These are phyloP conservation scores for Cantharis rufa DNA, from an alignment of 2,888 invertebrate genomes.

Conservation along the genomic window DNA sequence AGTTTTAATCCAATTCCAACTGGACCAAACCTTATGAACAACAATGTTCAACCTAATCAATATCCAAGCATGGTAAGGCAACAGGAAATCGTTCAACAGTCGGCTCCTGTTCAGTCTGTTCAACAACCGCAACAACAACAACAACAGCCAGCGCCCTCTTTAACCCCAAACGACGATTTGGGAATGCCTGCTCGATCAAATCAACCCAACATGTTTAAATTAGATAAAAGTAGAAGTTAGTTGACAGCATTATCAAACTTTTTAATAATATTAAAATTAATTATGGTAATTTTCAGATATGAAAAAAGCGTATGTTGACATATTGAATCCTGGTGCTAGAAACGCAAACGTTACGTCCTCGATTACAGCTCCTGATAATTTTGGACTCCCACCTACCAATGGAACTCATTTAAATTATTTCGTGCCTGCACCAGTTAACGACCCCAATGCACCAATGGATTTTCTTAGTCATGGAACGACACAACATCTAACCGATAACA, in stretches of 20 bases:
- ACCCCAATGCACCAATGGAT: constrained; percentile 62
- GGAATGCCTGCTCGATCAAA: constrained; percentile 38
- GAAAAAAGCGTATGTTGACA: constrained; percentile 87
- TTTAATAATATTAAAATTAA: constrained; percentile 7
- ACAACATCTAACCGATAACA: constrained; percentile 33
- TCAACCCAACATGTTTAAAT: constrained; percentile 75
- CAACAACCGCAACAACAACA: background rate
- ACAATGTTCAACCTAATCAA: background rate
- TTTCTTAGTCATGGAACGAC: constrained; percentile 57
- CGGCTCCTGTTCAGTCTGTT: background rate
- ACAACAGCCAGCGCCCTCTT: constrained; percentile 16
- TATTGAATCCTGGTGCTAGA: constrained; percentile 76
- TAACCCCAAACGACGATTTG: constrained; percentile 17
- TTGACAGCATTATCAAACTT: constrained; percentile 31
- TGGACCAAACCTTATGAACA: background rate
- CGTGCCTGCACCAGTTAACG: constrained; percentile 61
- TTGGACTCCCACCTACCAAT: constrained; percentile 26
- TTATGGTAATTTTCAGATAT: constrained; percentile 62
- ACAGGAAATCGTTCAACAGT: background rate
- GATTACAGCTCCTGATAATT: constrained; percentile 49
- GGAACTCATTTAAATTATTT: constrained; percentile 59
- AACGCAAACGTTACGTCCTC: constrained; percentile 44
- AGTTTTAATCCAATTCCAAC: background rate
- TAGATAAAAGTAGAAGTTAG: constrained; percentile 78
- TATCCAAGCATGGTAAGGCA: background rate